phyloP scores from a whole-genome alignment of 2,797 vertebrate genomes.

The Mormyrus proboscirostris region DNA sequence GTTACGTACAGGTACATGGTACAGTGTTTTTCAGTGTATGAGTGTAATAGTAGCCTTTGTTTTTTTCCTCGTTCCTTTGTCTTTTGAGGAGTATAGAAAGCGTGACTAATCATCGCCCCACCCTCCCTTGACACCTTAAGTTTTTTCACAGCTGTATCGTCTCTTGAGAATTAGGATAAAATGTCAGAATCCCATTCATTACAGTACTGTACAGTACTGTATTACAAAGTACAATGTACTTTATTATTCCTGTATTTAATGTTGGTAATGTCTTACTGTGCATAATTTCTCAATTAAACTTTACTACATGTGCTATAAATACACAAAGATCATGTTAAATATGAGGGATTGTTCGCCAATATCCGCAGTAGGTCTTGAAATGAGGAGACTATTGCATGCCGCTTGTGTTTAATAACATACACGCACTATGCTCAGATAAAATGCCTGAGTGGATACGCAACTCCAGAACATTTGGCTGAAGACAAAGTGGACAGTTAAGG shows the following conservation, averaged over 20 bases:
- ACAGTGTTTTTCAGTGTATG: not conserved
- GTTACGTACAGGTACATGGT: not conserved
- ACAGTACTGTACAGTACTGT: no score
- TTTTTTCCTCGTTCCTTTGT: not conserved
- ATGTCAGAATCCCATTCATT: not conserved
- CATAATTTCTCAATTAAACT: not conserved
- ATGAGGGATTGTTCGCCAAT: not conserved
- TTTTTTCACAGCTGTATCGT: not conserved
- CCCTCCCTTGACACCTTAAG: not conserved
- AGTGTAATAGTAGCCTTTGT: not conserved
- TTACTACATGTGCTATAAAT: not conserved
- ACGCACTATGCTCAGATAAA: not conserved
- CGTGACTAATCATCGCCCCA: not conserved
- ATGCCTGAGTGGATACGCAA: not conserved
- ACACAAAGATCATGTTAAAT: not conserved
- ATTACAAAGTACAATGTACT: no score
- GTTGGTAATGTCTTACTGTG: not conserved
- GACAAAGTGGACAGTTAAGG: not conserved
- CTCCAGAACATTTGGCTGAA: not conserved
- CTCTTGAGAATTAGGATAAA: not conserved
- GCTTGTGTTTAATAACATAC: no score
- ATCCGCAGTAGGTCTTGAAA: not conserved
- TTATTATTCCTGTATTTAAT: not conserved
- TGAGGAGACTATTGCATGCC: no score
- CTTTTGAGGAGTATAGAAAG: not conserved